A percentile compares a stretch with the other conserved stretches of the same genome.
These are phyloP conservation scores for Cavia aperea DNA, from an alignment of 2,113 vertebrate genomes.

Conservation along the genomic window DNA sequence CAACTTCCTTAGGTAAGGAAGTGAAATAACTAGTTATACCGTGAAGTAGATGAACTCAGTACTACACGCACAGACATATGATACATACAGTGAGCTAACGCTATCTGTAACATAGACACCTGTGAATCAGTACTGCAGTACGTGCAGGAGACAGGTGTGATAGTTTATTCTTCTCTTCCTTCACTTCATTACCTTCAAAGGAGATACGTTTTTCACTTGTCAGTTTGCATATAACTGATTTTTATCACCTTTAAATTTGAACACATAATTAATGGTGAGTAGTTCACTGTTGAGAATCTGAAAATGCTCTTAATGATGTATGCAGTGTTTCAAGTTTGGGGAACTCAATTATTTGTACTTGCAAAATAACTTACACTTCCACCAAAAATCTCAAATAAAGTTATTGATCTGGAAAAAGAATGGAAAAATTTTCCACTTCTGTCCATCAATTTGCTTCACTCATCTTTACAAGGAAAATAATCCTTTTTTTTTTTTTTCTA, in stretches of 20 bases:
- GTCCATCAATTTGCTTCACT: not conserved
- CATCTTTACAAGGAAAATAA: not conserved
- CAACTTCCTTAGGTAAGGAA: not conserved
- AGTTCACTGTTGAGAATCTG: not conserved
- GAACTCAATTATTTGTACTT: slow-evolving; percentile 15
- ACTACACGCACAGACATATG: too few species aligned
- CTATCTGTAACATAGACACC: not conserved
- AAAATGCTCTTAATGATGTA: not conserved
- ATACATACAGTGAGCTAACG: not conserved
- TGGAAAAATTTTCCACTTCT: not conserved
- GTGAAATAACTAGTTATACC: not conserved
- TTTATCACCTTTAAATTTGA: not conserved
- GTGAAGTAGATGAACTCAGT: not conserved
- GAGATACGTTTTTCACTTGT: not conserved
- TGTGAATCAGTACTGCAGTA: not conserved
- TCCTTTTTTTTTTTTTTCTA: not conserved
- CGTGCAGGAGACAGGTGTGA: not conserved
- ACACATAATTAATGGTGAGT: not conserved
- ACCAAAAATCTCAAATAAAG: not conserved
- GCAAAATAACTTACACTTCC: not conserved
- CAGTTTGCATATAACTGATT: not conserved
- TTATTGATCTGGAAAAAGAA: not conserved
- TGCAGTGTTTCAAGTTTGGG: not conserved
- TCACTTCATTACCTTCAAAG: not conserved
- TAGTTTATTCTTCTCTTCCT: not conserved